These are phyloP conservation scores for Phytoseiulus persimilis DNA, from an alignment of 2,888 invertebrate species.

Conservation along the genomic window DNA sequence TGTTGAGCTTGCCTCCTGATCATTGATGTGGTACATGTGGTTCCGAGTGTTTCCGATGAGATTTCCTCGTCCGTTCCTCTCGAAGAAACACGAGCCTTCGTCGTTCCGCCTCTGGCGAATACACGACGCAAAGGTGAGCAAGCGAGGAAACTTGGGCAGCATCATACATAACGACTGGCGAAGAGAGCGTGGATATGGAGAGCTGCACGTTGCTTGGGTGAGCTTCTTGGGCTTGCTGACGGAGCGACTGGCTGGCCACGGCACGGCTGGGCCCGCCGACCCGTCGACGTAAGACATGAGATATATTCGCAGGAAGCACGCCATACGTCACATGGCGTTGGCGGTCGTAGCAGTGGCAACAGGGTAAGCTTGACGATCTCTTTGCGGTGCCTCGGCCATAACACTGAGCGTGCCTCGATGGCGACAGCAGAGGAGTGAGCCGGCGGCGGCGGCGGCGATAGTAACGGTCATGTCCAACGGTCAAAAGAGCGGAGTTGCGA, in stretches of 20 bases:
- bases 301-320: slow-evolving; percentile 37
- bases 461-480: neutral
- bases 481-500: neutral
- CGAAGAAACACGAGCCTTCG: too few species aligned
- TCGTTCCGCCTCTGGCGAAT: neutral
- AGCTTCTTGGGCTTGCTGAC: neutral
- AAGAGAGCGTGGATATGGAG: neutral
- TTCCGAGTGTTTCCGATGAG: too few species aligned
- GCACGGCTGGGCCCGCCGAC: neutral
- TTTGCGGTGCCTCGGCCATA: neutral
- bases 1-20: too few species aligned
- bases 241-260: neutral
- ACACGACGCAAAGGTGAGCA: neutral
- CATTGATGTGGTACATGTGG: too few species aligned
- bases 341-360: neutral
- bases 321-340: slow-evolving; percentile 37
- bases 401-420: too few species aligned
- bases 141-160: neutral
- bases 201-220: neutral
- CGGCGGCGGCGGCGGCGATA: neutral
- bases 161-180: neutral
- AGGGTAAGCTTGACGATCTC: neutral
- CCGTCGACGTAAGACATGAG: slow-evolving; percentile 25
- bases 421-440: too few species aligned
- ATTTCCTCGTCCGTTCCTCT: neutral